Evolutionary conservation across 2,888 invertebrate species (phyloP).

Genomic region (Erebia ligea): DNA sequence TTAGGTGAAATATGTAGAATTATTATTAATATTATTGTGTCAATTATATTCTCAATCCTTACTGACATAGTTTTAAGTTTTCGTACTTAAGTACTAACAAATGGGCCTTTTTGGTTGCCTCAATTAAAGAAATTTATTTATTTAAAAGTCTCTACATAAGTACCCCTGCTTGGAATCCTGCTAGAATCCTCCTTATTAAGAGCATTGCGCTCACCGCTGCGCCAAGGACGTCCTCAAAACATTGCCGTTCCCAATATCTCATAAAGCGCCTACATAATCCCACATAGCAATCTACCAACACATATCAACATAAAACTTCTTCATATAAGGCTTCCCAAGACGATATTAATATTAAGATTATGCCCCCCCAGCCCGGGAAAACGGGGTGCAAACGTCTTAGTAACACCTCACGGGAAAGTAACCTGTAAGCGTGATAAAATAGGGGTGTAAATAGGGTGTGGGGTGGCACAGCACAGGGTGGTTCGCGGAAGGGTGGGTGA

Average conservation of each 20-base stretch:
- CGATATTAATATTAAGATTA: conserved; percentile 79
- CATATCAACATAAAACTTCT: conserved; percentile 73
- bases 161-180: too few species aligned
- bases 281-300: conserved; percentile 52
- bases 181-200: too few species aligned
- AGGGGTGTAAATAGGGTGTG: conserved; percentile 43
- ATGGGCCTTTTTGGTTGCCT: too few species aligned
- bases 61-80: too few species aligned
- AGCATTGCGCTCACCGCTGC: too few species aligned
- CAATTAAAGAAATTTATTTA: too few species aligned
- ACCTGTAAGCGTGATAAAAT: conserved; percentile 32
- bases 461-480: conserved; percentile 40
- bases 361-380: conserved; percentile 51
- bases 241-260: conserved; percentile 41
- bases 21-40: too few species aligned
- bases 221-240: too few species aligned
- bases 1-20: too few species aligned
- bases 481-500: conserved; percentile 60
- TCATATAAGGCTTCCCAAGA: conserved; percentile 74
- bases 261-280: conserved; percentile 57
- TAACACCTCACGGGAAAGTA: conserved; percentile 29
- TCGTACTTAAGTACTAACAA: too few species aligned
- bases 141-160: too few species aligned
- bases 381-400: conserved; percentile 37
- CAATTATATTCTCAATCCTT: too few species aligned